Base-by-base conservation (phyloP, 1,140 invertebrate species). In the Aphaenogaster rudis region DNA sequence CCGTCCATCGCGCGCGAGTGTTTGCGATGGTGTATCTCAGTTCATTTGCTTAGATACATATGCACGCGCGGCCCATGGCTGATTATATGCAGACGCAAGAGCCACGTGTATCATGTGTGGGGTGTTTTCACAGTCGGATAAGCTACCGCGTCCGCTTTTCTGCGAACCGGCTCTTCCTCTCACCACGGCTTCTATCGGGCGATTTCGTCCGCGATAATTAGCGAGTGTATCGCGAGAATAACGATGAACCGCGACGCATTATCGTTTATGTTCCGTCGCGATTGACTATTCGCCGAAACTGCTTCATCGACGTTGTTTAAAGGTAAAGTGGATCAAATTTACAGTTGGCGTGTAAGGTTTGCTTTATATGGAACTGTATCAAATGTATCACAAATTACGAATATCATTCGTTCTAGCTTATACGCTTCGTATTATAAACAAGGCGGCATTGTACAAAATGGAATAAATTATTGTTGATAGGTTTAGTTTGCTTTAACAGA, bases 1-100 rank as follows among this genome's bases (percentile, higher is more conserved):
- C 61, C 61, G 17, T 74, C 33, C 69, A 76, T 89, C 42, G 21
- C 6, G 45, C 36, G 39, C 28, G 2, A 3, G 57, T 45, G 61
- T 85, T 85, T 64, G 45, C 67, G 52, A 39, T 15, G 39, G 63
- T 50, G 52, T 72, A 82, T 86, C 57, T 80, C 9, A 42, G 63
- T 61, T 89, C 69, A 71, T 90, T 90, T 89, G 71, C 82, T 90
- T 89, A 77, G 87, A 77, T 81, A 90, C 64, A 59, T 82, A 72
- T 59, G 54, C 52, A 52, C 54, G 36, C 48, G 50, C 15, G 11
- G 42, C 42, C 21, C 42, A 69, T 66, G 1, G 15, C 21, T 57
- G 87, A 84, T 84, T 84, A 84, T 54, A n/a, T 59, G 52, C 67
- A 74, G 28, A 11, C 28, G 42, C 33, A 54, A 36, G 8, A 45